A percentile compares a stretch with the other conserved stretches of the same genome.
Conservation (phyloP, 2,888 invertebrate species). For the Automeris io region DNA sequence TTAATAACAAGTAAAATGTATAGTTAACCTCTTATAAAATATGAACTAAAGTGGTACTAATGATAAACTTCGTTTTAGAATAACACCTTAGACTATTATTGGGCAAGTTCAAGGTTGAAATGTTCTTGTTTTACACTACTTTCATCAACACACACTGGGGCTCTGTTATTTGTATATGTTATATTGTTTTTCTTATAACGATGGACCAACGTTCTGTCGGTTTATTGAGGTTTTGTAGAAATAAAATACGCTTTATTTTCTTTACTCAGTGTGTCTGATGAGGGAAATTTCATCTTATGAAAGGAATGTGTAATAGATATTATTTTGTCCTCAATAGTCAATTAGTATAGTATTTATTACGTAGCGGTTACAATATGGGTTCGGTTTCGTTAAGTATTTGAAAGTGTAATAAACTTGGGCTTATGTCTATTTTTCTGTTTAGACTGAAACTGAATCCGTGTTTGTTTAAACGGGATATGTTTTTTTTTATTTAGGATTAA, state of each 20-base stretch:
- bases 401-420: not conserved
- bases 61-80: too few species aligned
- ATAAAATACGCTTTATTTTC: conserved; percentile 40
- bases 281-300: not conserved
- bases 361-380: conserved; percentile 31
- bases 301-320: conserved; percentile 20
- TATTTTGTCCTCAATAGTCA: conserved; percentile 44
- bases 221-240: conserved; percentile 34
- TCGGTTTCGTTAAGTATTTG: conserved; percentile 23
- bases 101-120: too few species aligned
- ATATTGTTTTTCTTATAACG: not conserved
- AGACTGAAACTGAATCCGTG: conserved; percentile 32
- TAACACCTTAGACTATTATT: too few species aligned
- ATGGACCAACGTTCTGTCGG: conserved; percentile 2
- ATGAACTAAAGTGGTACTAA: too few species aligned
- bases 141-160: not conserved
- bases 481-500: conserved; percentile 32
- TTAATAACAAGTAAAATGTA: too few species aligned
- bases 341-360: conserved; percentile 46
- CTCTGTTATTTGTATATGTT: not conserved
- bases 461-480: conserved; percentile 23
- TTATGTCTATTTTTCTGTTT: conserved; percentile 6
- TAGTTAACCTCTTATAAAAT: too few species aligned
- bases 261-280: conserved; percentile 20
- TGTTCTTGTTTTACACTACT: not conserved